phyloP scores from a whole-genome alignment of 35 echinoderm and acorn worm genomes.

The Acanthaster planci region DNA sequence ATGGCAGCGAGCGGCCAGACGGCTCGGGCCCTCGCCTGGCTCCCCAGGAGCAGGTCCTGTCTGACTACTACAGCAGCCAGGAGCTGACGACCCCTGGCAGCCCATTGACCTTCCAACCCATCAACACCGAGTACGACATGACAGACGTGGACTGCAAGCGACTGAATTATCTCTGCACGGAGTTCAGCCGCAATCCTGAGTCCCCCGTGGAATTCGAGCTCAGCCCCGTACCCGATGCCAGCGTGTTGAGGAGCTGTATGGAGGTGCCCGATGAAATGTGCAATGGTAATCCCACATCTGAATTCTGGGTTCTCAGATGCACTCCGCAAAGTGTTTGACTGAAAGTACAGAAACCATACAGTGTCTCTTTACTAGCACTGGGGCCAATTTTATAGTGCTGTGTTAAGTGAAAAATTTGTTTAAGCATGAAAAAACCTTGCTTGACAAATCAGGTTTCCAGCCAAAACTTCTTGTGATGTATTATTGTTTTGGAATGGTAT shows the following conservation, averaged over 20 bases:
- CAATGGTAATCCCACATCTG: slow-evolving; percentile 54
- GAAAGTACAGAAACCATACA: neutral
- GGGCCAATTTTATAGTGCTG: neutral
- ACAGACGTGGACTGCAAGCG: slow-evolving; percentile 60
- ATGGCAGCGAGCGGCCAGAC: slow-evolving; percentile 60
- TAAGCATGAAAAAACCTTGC: too few species aligned
- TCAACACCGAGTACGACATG: slow-evolving; percentile 81
- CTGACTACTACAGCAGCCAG: slow-evolving; percentile 48
- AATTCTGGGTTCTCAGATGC: neutral
- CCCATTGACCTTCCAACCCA: slow-evolving; percentile 40
- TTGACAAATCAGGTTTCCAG: too few species aligned
- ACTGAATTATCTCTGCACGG: slow-evolving; percentile 64
- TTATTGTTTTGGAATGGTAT: too few species aligned
- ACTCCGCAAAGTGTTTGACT: neutral
- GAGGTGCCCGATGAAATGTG: slow-evolving; percentile 70
- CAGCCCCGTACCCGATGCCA: slow-evolving; percentile 58
- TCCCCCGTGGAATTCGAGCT: slow-evolving; percentile 62
- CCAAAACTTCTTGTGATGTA: too few species aligned
- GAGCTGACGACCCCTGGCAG: slow-evolving; percentile 47
- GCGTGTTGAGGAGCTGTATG: slow-evolving; percentile 63
- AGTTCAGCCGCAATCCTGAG: slow-evolving; percentile 65
- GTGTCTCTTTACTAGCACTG: neutral
- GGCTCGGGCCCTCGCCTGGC: slow-evolving; percentile 48
- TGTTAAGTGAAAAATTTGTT: too few species aligned
- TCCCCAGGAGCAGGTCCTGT: slow-evolving; percentile 57